Percentiles rank a stretch among this genome's conserved stretches.
phyloP scores from a whole-genome alignment of 2,888 invertebrate genomes.

The Mesorhabditis belari region DNA sequence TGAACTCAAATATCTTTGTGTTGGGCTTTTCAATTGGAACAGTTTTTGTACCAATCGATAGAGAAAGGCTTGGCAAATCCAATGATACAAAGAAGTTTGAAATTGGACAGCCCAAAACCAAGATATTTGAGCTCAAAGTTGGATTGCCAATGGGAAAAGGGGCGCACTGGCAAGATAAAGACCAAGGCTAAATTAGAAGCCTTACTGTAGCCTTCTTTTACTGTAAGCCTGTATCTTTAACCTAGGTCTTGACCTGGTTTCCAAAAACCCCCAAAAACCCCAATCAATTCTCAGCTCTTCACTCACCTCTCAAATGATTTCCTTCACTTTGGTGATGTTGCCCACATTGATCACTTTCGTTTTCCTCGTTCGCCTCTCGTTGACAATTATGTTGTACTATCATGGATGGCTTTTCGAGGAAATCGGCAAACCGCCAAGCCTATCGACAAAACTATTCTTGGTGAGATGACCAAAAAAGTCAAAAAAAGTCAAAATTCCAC shows the following conservation, averaged over 20 bases:
- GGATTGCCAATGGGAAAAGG: too few species aligned
- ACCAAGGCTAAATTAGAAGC: too few species aligned
- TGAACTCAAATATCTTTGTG: too few species aligned
- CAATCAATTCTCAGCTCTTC: constrained; percentile 3
- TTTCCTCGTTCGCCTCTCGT: constrained; percentile 11
- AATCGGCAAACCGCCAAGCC: constrained; percentile 32
- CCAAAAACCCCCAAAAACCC: background rate
- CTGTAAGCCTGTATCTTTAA: background rate
- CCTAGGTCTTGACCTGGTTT: background rate
- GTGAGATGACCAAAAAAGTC: constrained; percentile 5
- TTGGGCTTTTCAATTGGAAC: too few species aligned
- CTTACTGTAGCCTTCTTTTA: too few species aligned
- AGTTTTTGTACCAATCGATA: too few species aligned
- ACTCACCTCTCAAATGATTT: constrained; percentile 4
- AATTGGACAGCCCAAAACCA: too few species aligned
- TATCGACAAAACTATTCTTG: constrained; percentile 36
- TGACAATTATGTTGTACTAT: constrained; percentile 25
- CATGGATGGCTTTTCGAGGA: constrained; percentile 41
- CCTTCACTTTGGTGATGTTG: constrained; percentile 8
- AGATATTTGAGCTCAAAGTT: too few species aligned
- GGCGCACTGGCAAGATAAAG: too few species aligned
- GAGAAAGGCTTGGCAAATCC: too few species aligned
- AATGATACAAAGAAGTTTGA: too few species aligned
- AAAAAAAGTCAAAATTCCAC: background rate
- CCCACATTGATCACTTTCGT: constrained; percentile 6